Evolutionary conservation across 1,140 invertebrate species (phyloP), one percentile per base, ranked within the genome.

Genomic region (Macrobrachium rosenbergii): DNA sequence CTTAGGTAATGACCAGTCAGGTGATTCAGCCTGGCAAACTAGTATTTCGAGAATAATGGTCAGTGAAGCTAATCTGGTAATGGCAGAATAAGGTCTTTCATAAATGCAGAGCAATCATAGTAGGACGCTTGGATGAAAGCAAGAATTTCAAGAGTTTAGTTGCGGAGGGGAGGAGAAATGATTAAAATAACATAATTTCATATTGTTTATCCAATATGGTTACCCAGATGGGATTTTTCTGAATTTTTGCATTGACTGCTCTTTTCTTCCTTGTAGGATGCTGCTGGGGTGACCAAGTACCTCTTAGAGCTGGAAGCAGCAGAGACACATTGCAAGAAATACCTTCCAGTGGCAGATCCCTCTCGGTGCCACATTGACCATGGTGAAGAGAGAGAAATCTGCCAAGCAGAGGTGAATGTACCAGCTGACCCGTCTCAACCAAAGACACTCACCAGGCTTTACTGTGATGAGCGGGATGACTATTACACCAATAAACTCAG

Each of bases 321-420:
- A 45, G 89, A 89, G 77, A 89, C 89, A 37, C 79, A 82, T 6
- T 89, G 89, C 73, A 89, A 88, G 79, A 89, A 89, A 37, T 89
- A 89, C 28, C 80, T 84, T 7, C 87, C 80, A 37, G 72, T 88
- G 28, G 79, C 83, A 45, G 87, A 88, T 58, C 82, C 75, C 2
- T 79, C 45, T 28, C 87, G 87, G 67, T 89, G 89, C 77, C 82
- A 79, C 21, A 28, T 89, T 23, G 89, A 89, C n/a, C 79, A 87
- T 12, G 23, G 62, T 37, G 89, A 89, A 73, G 89, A 89, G 45
- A 64, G 67, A 17, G 87, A 88, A 58, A 75, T 89, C 6, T 89
- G 89, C 73, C 89, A 89, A 64, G 89, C 84, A n/a, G 76, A 88
- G 43, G 79, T 86, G 28, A 58, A 45, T 17, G 23, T 86, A 43